Percentiles rank a stretch among this genome's conserved stretches.
Evolutionary conservation across 2,888 invertebrate species (phyloP).

Genomic region (Polymixis lichenea): DNA sequence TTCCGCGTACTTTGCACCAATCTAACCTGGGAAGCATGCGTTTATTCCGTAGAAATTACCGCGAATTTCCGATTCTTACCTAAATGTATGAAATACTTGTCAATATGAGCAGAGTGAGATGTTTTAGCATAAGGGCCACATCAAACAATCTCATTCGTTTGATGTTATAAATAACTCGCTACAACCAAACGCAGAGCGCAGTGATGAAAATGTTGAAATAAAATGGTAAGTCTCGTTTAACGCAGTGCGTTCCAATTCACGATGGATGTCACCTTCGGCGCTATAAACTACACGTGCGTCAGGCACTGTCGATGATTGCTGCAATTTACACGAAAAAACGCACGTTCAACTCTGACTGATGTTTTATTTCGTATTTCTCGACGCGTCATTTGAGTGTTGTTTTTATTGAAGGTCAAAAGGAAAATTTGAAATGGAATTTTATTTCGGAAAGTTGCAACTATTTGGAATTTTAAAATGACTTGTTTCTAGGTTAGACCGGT

Average conservation of each 20-base stretch:
- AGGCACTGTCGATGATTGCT: slow-evolving; percentile 37
- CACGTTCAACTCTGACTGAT: slow-evolving; percentile 9
- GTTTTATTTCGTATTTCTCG: slow-evolving; percentile 32
- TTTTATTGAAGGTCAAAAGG: slow-evolving; percentile 4
- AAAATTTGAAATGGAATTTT: not conserved
- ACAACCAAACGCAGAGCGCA: slow-evolving; percentile 23
- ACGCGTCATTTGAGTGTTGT: slow-evolving; percentile 11
- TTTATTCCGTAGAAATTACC: slow-evolving; percentile 12
- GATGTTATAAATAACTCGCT: slow-evolving; percentile 53
- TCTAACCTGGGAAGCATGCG: slow-evolving; percentile 23
- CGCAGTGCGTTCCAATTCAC: slow-evolving; percentile 45
- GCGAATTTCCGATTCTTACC: not conserved
- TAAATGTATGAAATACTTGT: slow-evolving; percentile 5
- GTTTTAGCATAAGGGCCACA: slow-evolving; percentile 19
- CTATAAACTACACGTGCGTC: slow-evolving; percentile 46
- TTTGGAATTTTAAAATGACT: not conserved
- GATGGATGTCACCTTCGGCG: slow-evolving; percentile 42
- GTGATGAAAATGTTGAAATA: slow-evolving; percentile 51
- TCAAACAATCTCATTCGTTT: slow-evolving; percentile 38
- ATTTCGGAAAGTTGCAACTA: not conserved
- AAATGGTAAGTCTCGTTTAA: slow-evolving; percentile 46
- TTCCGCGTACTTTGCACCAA: slow-evolving; percentile 24
- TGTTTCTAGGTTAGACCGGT: not conserved
- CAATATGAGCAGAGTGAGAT: slow-evolving; percentile 26
- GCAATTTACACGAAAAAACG: slow-evolving; percentile 45